phyloP scores from a whole-genome alignment of 1,140 invertebrate genomes.

The Listronotus oregonensis region DNA sequence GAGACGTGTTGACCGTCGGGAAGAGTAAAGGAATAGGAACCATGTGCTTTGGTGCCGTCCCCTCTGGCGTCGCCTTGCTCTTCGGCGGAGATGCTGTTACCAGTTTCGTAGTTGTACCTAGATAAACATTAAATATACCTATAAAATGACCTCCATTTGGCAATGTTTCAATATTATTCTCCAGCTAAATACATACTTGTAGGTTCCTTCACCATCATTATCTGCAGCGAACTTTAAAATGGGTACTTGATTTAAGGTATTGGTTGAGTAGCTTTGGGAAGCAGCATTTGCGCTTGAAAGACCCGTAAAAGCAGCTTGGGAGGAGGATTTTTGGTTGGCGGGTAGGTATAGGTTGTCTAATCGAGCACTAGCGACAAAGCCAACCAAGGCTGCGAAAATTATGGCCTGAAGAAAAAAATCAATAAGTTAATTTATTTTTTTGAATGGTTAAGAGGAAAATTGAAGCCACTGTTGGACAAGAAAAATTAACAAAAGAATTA shows the following conservation, averaged over 20 bases:
- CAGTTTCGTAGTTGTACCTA: conserved; percentile 64
- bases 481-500: too few species aligned
- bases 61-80: conserved; percentile 59
- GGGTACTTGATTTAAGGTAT: conserved; percentile 39
- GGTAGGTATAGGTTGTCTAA: conserved; percentile 68
- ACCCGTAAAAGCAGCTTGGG: background rate
- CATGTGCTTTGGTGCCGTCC: conserved; percentile 47
- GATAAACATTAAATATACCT: too few species aligned
- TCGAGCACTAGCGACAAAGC: conserved; percentile 48
- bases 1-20: conserved; percentile 49
- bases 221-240: conserved; percentile 61
- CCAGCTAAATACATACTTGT: conserved; percentile 14
- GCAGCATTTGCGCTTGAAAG: too few species aligned
- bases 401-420: conserved; percentile 15
- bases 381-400: conserved; percentile 35
- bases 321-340: conserved; percentile 49
- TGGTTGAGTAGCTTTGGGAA: background rate
- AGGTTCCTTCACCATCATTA: conserved; percentile 40
- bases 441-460: too few species aligned
- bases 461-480: too few species aligned
- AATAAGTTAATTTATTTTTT: too few species aligned
- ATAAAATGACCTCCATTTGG: too few species aligned
- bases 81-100: conserved; percentile 62
- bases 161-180: too few species aligned
- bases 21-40: conserved; percentile 50